Evolutionary conservation across 1,140 invertebrate species (phyloP).

Genomic region (Grapholita molesta): DNA sequence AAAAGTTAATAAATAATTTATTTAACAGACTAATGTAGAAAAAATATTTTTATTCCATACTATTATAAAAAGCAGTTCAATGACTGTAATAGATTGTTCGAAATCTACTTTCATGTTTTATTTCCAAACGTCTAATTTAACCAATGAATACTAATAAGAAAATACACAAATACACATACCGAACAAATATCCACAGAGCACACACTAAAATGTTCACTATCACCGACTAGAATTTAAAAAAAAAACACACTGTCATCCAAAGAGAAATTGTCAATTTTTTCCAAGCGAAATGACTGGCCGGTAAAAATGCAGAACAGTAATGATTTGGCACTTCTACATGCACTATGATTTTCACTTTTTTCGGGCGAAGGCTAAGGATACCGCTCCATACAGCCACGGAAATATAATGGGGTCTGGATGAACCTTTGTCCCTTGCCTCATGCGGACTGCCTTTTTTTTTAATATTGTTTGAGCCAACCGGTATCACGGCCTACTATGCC

Average conservation of each 20-base stretch:
- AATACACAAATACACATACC: conserved; percentile 21
- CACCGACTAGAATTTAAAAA: conserved; percentile 18
- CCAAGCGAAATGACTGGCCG: conserved; percentile 28
- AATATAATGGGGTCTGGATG: conserved; percentile 26
- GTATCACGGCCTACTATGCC: conserved; percentile 27
- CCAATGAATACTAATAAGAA: conserved; percentile 12
- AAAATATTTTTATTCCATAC: no score
- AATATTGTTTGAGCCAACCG: conserved; percentile 38
- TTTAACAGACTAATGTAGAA: no score
- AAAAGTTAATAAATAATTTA: no score
- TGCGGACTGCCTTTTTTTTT: conserved; percentile 36
- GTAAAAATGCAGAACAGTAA: conserved; percentile 22
- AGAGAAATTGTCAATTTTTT: conserved; percentile 35
- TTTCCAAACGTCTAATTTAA: not conserved
- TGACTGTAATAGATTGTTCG: no score
- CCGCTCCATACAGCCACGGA: conserved; percentile 29
- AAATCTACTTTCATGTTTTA: not conserved
- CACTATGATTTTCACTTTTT: conserved; percentile 46
- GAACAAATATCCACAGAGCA: not conserved
- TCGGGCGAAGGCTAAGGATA: conserved; percentile 27
- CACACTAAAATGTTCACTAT: conserved; percentile 18
- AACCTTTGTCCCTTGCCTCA: conserved; percentile 38
- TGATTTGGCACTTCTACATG: conserved; percentile 25
- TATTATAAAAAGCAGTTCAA: no score
- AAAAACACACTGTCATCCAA: conserved; percentile 33